phyloP scores from a whole-genome alignment of 2,797 vertebrate genomes.

The Sebastes minor region DNA sequence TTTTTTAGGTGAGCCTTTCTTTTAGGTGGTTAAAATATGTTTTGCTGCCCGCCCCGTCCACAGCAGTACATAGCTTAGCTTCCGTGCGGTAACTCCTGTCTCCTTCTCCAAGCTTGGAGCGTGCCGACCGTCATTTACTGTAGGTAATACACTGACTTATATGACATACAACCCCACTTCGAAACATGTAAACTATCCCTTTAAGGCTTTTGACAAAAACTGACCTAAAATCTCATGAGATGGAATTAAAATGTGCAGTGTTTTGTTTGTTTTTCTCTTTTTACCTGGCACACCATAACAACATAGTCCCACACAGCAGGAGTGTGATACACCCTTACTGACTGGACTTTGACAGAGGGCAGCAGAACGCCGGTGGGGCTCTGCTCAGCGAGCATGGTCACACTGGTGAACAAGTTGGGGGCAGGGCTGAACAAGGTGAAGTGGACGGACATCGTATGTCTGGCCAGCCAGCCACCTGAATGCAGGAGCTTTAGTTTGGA shows the following conservation, averaged over 20 bases:
- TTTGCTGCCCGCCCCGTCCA: too few species aligned
- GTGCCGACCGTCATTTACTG: accelerated
- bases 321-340: conserved; percentile 68
- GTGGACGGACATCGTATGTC: conserved; percentile 63
- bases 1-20: too few species aligned
- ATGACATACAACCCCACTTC: too few species aligned
- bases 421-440: conserved; percentile 82
- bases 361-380: conserved; percentile 45
- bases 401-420: conserved; percentile 76
- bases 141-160: too few species aligned
- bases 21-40: too few species aligned
- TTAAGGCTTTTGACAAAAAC: background rate
- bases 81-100: too few species aligned
- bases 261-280: background rate
- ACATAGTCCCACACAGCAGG: conserved; percentile 52
- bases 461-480: conserved; percentile 65
- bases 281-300: conserved; percentile 80
- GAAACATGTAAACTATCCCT: too few species aligned
- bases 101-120: accelerated
- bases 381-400: conserved; percentile 69
- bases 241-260: background rate
- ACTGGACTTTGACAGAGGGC: conserved; percentile 73
- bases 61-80: too few species aligned
- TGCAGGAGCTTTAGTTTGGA: conserved; percentile 63
- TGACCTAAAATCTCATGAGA: background rate